Evolutionary conservation across 2,888 invertebrate species (phyloP).

Genomic region (Ptycholaimellus sp.): DNA sequence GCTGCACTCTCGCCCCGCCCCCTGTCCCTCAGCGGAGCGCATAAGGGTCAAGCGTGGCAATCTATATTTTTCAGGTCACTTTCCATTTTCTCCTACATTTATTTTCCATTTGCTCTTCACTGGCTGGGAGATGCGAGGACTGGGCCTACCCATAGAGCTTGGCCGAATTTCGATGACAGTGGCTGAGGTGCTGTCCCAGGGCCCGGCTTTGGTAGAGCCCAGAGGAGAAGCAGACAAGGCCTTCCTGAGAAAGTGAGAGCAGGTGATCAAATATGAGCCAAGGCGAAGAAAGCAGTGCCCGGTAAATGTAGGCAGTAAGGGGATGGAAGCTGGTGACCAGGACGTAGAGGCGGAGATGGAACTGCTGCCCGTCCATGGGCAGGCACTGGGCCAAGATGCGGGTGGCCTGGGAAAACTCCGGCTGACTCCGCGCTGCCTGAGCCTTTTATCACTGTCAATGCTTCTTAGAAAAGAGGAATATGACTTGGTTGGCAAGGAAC

Average conservation of each 20-base stretch:
- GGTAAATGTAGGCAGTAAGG: conserved; percentile 31
- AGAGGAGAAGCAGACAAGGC: conserved; percentile 57
- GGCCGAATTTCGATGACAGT: conserved; percentile 85
- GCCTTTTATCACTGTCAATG: not conserved
- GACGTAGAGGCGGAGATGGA: conserved; percentile 33
- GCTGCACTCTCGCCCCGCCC: too few relatives aligned
- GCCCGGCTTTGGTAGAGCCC: conserved; percentile 58
- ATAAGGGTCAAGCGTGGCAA: too few relatives aligned
- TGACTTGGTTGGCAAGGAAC: conserved; percentile 46
- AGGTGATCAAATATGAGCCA: not conserved
- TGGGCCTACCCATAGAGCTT: too few relatives aligned
- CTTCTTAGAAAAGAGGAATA: not conserved
- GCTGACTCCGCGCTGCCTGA: not conserved
- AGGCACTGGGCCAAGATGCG: conserved; percentile 18
- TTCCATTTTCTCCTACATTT: too few relatives aligned
- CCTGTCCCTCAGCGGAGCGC: too few relatives aligned
- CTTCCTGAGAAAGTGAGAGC: conserved; percentile 26
- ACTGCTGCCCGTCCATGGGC: conserved; percentile 29
- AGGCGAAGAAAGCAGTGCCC: conserved; percentile 2
- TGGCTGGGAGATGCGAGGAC: too few relatives aligned
- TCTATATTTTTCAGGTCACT: too few relatives aligned
- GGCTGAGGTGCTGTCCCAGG: conserved; percentile 46
- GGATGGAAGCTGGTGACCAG: conserved; percentile 34
- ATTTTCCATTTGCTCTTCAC: too few relatives aligned
- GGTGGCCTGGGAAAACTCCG: conserved; percentile 15